Evolutionary conservation across 2,797 vertebrate species (phyloP), one percentile per base, ranked within the genome.

Genomic region (Mus minutoides): DNA sequence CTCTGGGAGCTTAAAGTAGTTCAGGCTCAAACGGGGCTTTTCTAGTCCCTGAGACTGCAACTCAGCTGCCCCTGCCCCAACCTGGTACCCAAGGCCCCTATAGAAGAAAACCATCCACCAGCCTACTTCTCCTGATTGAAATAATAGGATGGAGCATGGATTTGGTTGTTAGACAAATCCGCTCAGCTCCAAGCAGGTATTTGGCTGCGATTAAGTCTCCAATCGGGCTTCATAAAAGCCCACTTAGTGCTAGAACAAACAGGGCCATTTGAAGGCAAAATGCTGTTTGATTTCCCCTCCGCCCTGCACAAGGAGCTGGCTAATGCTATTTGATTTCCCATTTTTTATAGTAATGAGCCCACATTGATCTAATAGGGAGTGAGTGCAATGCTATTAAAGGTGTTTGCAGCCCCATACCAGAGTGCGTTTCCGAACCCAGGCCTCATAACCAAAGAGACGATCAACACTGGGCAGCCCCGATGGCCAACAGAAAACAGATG

Each of bases 311-410:
- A 98, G 98, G 97, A 98, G 98, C 98, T 98, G 98, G 99, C 99
- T 99, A 99, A 99, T 99, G 99, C 99, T 99, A 99, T 99, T 99
- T 99, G 99, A 99, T 99, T 99, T 99, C 99, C 99, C 99, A 99
- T 99, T 99, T 99, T 99, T 99, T 99, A 99, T 99, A 99, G 99
- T 99, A 99, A 99, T 99, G 99, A 99, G 99, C 98, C 99, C 98
- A 99, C 99, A 99, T 99, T 99, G 99, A 99, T 99, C 99, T 99
- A 99, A 99, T 99, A 99, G 99, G 98, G 99, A 99, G 99, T 98
- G 99, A 99, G 99, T 99, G 99, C 99, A 99, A 99, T 99, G 99
- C 99, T 99, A 99, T 99, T 99, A 99, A 99, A 99, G 99, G 99
- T 99, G 99, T 99, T 99, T 99, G 99, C 98, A 90, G 96, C 98